Base-by-base conservation (phyloP, 2,113 vertebrate genomes). In the Ploceus nigricollis region DNA sequence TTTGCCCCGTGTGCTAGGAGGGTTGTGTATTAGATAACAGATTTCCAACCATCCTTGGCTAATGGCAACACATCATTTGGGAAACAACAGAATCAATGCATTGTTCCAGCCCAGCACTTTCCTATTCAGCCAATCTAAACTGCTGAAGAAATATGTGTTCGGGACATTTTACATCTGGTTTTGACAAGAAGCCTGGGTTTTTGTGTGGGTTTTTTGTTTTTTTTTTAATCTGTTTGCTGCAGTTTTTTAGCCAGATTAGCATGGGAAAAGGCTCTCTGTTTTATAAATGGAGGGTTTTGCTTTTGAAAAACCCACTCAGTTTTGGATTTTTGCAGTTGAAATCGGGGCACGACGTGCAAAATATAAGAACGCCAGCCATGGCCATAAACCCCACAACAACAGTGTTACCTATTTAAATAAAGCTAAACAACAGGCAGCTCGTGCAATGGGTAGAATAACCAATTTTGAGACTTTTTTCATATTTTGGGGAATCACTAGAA, bases 141-240 rank as follows among this genome's bases (percentile, higher is more conserved):
- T 82, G 91, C 93, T 78, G 57, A 91, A 87, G 95, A 98, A 98
- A 95, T 94, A 98, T 60, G 98, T 97, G 98, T 89, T 89, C 0
- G 28, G 75, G 97, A 98, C 93, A 91, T 92, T 97, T 97, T 94
- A 97, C 98, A 98, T 98, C 98, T 98, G 98, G 42, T 96, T 97
- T 96, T 91, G 96, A 97, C 97, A 97, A 97, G 95, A 93, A 78
- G 84, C 90, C 91, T 85, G 89, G 82, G 79, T 54, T 97, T 95
- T 95, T 90, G 89, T 37, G 44, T 73, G 91, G 72, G 42, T 7
- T 13, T 8, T 57, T 57, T 57, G 3, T 22, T 35, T 58, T 45
- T 57, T 47, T 28, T 47, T 6, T 0, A 13, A 35, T 94, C 91
- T 92, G 40, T 75, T 93, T 93, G 69, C 64, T 83, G 66, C 39